phyloP scores from a whole-genome alignment of 2,113 vertebrate genomes.

The Ranitomeya imitator region DNA sequence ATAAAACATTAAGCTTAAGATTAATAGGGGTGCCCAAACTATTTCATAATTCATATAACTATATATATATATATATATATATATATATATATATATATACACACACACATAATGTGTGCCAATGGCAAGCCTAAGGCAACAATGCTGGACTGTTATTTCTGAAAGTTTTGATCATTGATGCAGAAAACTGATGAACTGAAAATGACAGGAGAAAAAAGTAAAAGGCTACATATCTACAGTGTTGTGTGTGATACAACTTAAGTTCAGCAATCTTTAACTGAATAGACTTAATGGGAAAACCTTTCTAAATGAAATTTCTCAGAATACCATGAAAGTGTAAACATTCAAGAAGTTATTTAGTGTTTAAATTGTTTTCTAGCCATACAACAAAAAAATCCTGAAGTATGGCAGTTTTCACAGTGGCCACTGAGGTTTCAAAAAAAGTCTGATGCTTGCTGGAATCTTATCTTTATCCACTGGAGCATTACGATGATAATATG shows the following conservation, averaged over 20 bases:
- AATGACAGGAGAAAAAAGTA: conserved; percentile 12
- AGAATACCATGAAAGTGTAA: background rate
- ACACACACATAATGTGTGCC: conserved; percentile 1
- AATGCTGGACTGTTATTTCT: conserved; percentile 33
- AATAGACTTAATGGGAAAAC: background rate
- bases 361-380: background rate
- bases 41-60: no score
- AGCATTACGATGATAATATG: no score
- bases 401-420: no score
- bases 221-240: background rate
- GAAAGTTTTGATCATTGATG: conserved; percentile 42
- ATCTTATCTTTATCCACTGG: no score
- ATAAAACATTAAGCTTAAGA: no score
- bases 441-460: no score
- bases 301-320: background rate
- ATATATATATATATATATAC: background rate
- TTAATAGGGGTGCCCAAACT: no score
- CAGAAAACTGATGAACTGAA: conserved; percentile 43
- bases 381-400: no score
- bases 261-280: background rate
- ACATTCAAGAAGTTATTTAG: background rate
- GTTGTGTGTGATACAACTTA: background rate
- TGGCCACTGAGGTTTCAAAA: no score
- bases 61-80: no score
- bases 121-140: conserved; percentile 20